These are phyloP conservation scores for Seriola quinqueradiata DNA, from an alignment of 2,113 vertebrate genomes.

Conservation along the genomic window DNA sequence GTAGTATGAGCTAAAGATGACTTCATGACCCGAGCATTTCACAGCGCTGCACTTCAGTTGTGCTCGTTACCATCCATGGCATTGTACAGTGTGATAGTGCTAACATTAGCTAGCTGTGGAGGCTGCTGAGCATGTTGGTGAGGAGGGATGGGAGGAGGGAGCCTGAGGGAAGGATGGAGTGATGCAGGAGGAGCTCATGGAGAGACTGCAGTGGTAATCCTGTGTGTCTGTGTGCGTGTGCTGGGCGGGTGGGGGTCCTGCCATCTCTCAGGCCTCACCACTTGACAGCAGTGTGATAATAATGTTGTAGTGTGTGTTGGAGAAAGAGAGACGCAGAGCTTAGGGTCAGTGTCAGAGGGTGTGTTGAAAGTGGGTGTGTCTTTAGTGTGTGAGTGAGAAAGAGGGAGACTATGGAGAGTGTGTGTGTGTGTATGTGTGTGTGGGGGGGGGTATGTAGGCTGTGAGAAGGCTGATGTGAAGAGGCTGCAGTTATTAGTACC, in stretches of 20 bases:
- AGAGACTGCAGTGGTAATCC: constrained; percentile 13
- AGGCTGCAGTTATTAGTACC: constrained; percentile 17
- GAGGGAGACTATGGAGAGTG: too few species aligned
- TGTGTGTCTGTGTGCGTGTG: constrained; percentile 13
- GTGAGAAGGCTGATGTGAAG: constrained; percentile 4
- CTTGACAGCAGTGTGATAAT: constrained; percentile 51
- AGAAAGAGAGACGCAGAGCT: constrained; percentile 5
- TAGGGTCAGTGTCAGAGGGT: constrained; percentile 17
- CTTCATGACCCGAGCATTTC: neutral
- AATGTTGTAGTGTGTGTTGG: constrained; percentile 25
- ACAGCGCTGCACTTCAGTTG: neutral
- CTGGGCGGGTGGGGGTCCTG: constrained; percentile 17
- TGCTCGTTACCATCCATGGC: neutral
- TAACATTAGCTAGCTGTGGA: constrained; percentile 20
- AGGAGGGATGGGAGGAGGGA: neutral
- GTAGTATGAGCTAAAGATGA: neutral
- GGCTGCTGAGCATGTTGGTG: neutral
- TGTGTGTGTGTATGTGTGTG: neutral
- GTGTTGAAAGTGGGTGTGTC: constrained; percentile 7
- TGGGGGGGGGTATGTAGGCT: neutral
- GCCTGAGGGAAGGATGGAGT: constrained; percentile 6
- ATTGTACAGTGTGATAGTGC: neutral
- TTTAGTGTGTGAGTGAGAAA: constrained; percentile 40
- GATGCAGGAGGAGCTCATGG: constrained; percentile 36
- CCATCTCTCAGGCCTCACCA: constrained; percentile 29